phyloP scores from a whole-genome alignment of 2,888 invertebrate genomes.

The Erebia ligea region DNA sequence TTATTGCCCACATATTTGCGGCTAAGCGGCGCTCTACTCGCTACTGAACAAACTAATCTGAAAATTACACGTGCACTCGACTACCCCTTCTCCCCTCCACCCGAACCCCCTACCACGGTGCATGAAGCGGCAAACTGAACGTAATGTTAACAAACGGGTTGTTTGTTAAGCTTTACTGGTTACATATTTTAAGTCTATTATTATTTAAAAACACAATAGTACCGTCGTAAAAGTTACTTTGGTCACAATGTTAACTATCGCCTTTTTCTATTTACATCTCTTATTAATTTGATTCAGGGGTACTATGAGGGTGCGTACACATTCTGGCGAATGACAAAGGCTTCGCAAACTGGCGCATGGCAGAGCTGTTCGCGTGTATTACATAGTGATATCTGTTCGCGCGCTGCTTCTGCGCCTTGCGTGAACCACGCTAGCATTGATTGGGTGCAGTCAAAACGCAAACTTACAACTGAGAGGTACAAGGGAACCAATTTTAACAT shows the following conservation, averaged over 20 bases:
- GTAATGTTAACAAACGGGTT: conserved; percentile 57
- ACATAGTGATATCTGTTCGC: too few relatives aligned
- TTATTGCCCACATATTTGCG: conserved; percentile 75
- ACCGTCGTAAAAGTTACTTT: background rate
- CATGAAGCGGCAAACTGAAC: conserved; percentile 57
- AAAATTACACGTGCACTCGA: conserved; percentile 68
- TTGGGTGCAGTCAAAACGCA: too few relatives aligned
- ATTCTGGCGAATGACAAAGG: too few relatives aligned
- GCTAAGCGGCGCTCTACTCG: conserved; percentile 57
- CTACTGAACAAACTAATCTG: conserved; percentile 80
- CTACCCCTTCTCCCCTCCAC: conserved; percentile 35
- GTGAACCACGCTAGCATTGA: too few relatives aligned
- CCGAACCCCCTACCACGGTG: conserved; percentile 39
- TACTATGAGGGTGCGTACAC: background rate
- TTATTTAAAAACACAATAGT: conserved; percentile 27
- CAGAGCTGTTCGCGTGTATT: too few relatives aligned
- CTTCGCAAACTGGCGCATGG: too few relatives aligned
- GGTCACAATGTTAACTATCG: background rate
- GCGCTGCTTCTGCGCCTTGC: too few relatives aligned
- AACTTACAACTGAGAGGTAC: too few relatives aligned
- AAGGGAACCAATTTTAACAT: too few relatives aligned
- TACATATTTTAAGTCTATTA: conserved; percentile 40
- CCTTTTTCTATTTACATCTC: background rate
- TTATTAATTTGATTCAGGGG: background rate
- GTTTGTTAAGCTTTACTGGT: conserved; percentile 44